Base-by-base conservation (phyloP, 2,113 vertebrate genomes). In the Neogobius melanostomus region DNA sequence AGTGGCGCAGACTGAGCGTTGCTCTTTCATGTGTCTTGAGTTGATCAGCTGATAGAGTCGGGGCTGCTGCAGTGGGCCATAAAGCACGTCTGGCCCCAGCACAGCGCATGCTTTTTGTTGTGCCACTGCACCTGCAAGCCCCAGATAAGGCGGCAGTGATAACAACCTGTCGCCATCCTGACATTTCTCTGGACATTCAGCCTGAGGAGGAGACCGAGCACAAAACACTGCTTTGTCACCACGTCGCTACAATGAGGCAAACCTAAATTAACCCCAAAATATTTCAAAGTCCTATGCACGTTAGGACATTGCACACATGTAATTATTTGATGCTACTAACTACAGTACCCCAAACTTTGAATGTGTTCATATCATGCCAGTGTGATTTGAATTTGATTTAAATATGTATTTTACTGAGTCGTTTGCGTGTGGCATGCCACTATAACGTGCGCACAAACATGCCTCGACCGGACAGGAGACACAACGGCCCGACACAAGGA, bases 171-270 rank as follows among this genome's bases (percentile, higher is more conserved):
- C 85, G 75, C 75, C 81, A 81, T 80, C 64, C 82, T 88, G 91
- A 90, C 88, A 92, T 90, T 92, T 86, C 83, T 89, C 78, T 85
- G 88, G 87, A 92, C 85, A 80, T 46, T 88, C 76, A 63, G 83
- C 56, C 69, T 66, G 57, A 49, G 7, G 80, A 86, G 71, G 47
- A 79, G 49, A 17, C 36, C 43, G 70, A 71, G 64, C 60, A 44
- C 36, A 75, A 69, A 72, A 77, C 48, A 43, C 14, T 36, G 9
- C 16, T 71, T 77, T 82, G 70, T 79, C 56, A 66, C 62, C 49
- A n/a, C 8, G 68, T 60, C 51, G 47, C 78, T 60, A 56, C 70
- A 66, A 78, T 82, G 69, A 69, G 14, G 17, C 21, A 76, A 66
- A 72, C 64, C 57, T 72, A 78, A 64, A 64, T 64, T 10, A 64